Evolutionary conservation across 2,797 vertebrate genomes (phyloP).

Genomic region (Sebastes trivittatus): DNA sequence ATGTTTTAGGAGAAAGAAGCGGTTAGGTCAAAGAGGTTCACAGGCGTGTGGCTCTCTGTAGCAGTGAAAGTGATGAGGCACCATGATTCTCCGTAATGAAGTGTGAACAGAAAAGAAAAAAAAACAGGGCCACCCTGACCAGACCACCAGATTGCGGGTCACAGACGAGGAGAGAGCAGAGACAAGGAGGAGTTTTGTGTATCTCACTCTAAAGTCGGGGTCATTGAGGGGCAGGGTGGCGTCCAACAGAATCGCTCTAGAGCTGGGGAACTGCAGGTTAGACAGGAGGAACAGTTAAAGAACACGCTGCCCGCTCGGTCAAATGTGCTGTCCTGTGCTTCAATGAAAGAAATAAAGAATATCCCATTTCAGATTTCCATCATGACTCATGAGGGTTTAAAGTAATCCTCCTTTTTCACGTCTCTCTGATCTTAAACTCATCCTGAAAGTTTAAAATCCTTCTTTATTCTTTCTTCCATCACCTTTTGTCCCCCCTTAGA

Average conservation of each 20-base stretch:
- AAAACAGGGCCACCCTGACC: background rate
- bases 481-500: background rate
- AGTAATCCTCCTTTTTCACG: background rate
- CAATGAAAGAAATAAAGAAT: background rate
- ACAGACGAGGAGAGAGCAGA: background rate
- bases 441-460: background rate
- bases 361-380: background rate
- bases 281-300: conserved; percentile 49
- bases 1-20: background rate
- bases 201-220: conserved; percentile 79
- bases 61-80: background rate
- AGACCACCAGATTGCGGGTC: conserved; percentile 7
- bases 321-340: background rate
- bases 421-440: background rate
- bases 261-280: conserved; percentile 72
- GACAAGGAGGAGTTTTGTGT: conserved; percentile 2
- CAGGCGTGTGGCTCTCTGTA: background rate
- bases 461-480: background rate
- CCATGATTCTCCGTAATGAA: background rate
- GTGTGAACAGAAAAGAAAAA: background rate
- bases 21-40: background rate
- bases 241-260: conserved; percentile 64
- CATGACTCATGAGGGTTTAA: background rate
- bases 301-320: background rate
- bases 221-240: conserved; percentile 69